Evolutionary conservation across 1,140 invertebrate species (phyloP).

Genomic region (Trichomalopsis sarcophagae): DNA sequence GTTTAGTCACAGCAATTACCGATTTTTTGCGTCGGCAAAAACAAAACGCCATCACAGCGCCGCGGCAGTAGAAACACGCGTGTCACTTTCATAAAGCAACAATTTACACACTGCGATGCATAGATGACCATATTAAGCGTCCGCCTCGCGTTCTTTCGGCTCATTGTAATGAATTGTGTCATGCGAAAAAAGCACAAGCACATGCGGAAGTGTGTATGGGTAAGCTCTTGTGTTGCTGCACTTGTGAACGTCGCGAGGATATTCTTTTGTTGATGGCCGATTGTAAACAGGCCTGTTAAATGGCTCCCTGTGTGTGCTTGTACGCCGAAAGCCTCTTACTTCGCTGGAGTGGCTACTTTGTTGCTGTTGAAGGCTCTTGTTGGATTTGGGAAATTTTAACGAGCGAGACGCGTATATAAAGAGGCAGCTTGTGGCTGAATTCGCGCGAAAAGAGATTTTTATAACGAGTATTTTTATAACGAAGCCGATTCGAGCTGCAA

Average conservation of each 20-base stretch:
- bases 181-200: slow-evolving; percentile 17
- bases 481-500: too few species aligned
- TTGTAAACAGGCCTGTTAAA: not conserved
- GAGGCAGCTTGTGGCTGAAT: not conserved
- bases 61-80: not conserved
- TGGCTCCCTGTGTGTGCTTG: not conserved
- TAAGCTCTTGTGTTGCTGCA: slow-evolving; percentile 7
- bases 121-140: slow-evolving; percentile 7
- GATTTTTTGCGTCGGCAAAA: not conserved
- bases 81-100: slow-evolving; percentile 13
- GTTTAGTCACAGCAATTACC: not conserved
- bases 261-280: slow-evolving; percentile 27
- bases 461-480: too few species aligned
- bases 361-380: not conserved
- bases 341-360: not conserved
- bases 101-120: not conserved
- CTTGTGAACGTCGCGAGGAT: slow-evolving; percentile 20
- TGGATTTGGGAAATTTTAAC: not conserved
- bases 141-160: not conserved
- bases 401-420: not conserved
- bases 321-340: slow-evolving; percentile 13
- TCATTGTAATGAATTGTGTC: slow-evolving; percentile 30
- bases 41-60: not conserved
- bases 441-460: too few species aligned
- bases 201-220: not conserved